phyloP scores from a whole-genome alignment of 2,113 vertebrate genomes.

The Pseudorectes ferrugineus region DNA sequence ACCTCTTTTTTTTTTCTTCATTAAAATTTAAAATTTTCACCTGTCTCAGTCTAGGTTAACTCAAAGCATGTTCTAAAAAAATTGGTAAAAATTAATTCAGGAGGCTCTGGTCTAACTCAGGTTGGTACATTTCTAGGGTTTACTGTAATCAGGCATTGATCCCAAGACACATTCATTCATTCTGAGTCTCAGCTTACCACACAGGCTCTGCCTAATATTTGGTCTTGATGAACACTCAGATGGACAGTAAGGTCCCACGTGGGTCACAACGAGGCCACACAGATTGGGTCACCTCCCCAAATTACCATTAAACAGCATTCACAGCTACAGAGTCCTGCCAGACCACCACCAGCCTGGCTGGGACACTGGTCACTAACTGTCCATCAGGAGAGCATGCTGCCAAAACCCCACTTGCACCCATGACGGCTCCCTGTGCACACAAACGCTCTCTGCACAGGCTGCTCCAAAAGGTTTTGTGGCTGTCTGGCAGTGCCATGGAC shows the following conservation, averaged over 20 bases:
- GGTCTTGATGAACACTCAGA: not conserved
- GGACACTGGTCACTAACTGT: not conserved
- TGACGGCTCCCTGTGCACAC: fast-evolving
- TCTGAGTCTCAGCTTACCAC: not conserved
- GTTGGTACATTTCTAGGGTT: not conserved
- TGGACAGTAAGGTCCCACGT: not conserved
- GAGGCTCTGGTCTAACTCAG: not conserved
- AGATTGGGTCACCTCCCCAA: not conserved
- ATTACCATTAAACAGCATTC: not conserved
- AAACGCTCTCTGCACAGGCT: fast-evolving
- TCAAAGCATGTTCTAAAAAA: not conserved
- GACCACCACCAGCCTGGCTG: not conserved
- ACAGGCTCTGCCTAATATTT: not conserved
- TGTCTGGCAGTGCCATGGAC: not conserved
- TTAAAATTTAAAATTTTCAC: not conserved
- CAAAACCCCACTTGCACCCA: not conserved
- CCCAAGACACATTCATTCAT: not conserved
- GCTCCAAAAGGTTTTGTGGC: not conserved
- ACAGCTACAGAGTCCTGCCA: not conserved
- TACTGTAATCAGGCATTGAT: not conserved
- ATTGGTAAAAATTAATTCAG: not conserved
- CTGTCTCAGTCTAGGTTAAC: not conserved
- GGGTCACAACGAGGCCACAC: not conserved
- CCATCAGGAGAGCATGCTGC: fast-evolving
- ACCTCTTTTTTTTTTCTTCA: not conserved